Percentiles rank a stretch among this genome's conserved stretches.
Conservation (phyloP, 2,113 vertebrate genomes). For the Oxygymnocypris stewartii region DNA sequence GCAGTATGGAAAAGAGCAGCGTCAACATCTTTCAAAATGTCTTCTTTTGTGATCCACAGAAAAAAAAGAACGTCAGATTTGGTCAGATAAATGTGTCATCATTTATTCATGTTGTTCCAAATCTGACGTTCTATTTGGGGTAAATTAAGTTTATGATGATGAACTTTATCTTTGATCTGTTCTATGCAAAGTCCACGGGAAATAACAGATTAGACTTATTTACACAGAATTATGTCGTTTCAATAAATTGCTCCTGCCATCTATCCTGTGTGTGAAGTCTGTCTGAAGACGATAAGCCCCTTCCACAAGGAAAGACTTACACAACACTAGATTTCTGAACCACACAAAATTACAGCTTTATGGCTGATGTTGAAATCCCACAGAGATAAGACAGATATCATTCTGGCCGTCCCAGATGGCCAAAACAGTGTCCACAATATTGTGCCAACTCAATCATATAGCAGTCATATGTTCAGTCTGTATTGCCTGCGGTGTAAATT, state of each 20-base stretch:
- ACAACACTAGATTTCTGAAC: slow-evolving; percentile 11
- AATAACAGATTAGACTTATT: not conserved
- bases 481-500: slow-evolving; percentile 25
- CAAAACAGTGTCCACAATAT: slow-evolving; percentile 46
- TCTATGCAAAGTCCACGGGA: not conserved
- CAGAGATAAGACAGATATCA: slow-evolving; percentile 37
- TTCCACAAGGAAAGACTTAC: slow-evolving; percentile 18
- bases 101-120: too few relatives aligned
- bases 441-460: slow-evolving; percentile 50
- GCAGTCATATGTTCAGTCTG: slow-evolving; percentile 20
- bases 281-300: not conserved
- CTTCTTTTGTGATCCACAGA: not conserved
- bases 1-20: not conserved
- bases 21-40: not conserved
- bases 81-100: too few relatives aligned
- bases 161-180: not conserved
- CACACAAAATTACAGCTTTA: slow-evolving; percentile 43
- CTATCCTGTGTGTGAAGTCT: not conserved
- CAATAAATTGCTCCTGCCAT: not conserved
- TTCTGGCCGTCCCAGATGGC: slow-evolving; percentile 43
- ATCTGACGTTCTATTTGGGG: too few relatives aligned
- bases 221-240: not conserved
- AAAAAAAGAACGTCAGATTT: not conserved
- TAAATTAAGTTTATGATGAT: not conserved
- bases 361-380: slow-evolving; percentile 47